Evolutionary conservation across 1,140 invertebrate genomes (phyloP).

Genomic region (Uloborus diversus): DNA sequence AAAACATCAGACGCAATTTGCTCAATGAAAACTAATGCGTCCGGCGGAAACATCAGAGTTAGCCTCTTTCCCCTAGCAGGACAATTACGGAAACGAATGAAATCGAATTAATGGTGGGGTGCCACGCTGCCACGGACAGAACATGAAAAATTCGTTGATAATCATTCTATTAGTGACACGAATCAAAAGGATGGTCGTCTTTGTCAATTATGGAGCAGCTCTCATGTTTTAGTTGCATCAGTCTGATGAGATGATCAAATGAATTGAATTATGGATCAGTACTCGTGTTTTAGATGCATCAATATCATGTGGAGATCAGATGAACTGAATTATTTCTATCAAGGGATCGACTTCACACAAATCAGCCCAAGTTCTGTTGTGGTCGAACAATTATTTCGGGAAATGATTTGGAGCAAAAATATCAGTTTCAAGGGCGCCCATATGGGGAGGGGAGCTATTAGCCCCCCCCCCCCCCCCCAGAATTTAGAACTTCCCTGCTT

Average conservation of each 20-base stretch:
- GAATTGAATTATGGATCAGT: not conserved
- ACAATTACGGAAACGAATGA: constrained; percentile 39
- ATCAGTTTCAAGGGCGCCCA: no score
- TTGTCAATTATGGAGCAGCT: no score
- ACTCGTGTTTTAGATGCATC: not conserved
- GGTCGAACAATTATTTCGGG: no score
- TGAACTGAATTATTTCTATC: no score
- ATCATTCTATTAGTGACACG: not conserved
- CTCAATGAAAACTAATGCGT: constrained; percentile 46
- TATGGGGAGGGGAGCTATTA: no score
- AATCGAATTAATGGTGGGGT: constrained; percentile 17
- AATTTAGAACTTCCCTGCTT: no score
- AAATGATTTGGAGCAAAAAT: no score
- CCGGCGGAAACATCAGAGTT: constrained; percentile 7
- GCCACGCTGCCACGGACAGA: not conserved
- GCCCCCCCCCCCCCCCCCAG: no score
- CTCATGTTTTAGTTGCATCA: no score
- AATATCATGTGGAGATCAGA: not conserved
- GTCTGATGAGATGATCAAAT: not conserved
- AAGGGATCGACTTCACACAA: no score
- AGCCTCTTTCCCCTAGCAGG: not conserved
- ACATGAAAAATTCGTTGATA: not conserved
- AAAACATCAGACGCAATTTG: constrained; percentile 24
- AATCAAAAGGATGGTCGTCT: no score
- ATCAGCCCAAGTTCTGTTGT: no score